phyloP scores from a whole-genome alignment of 2,113 vertebrate genomes.

The Laticauda colubrina region DNA sequence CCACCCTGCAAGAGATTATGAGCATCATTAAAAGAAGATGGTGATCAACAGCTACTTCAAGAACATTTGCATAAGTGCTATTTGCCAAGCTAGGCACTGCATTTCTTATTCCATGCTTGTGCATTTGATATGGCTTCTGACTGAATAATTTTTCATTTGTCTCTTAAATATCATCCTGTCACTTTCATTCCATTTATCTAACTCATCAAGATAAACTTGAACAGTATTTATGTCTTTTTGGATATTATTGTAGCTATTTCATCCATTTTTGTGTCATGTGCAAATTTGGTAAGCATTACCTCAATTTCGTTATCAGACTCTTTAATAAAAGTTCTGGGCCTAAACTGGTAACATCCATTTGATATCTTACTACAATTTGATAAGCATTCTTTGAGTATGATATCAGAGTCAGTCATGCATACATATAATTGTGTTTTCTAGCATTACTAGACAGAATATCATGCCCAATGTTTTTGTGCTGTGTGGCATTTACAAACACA shows the following conservation, averaged over 20 bases:
- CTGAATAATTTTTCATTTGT: background rate
- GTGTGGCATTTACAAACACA: background rate
- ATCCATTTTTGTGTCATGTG: background rate
- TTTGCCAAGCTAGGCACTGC: background rate
- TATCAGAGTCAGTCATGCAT: background rate
- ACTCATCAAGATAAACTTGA: background rate
- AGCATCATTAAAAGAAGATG: too few relatives aligned
- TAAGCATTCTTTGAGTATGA: background rate
- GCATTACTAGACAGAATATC: background rate
- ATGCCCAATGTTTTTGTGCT: background rate
- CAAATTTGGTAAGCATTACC: background rate
- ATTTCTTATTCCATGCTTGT: background rate
- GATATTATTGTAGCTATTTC: background rate
- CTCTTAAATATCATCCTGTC: background rate
- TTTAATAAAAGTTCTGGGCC: background rate
- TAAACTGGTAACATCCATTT: background rate
- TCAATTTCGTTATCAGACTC: background rate
- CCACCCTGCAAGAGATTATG: too few relatives aligned
- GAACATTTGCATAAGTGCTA: background rate
- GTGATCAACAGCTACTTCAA: background rate
- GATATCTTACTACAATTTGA: background rate
- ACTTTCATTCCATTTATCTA: background rate
- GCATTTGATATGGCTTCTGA: background rate
- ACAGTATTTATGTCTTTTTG: background rate
- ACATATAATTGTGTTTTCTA: background rate